phyloP scores from a whole-genome alignment of 2,888 invertebrate species.

The Sialis fuliginosa region DNA sequence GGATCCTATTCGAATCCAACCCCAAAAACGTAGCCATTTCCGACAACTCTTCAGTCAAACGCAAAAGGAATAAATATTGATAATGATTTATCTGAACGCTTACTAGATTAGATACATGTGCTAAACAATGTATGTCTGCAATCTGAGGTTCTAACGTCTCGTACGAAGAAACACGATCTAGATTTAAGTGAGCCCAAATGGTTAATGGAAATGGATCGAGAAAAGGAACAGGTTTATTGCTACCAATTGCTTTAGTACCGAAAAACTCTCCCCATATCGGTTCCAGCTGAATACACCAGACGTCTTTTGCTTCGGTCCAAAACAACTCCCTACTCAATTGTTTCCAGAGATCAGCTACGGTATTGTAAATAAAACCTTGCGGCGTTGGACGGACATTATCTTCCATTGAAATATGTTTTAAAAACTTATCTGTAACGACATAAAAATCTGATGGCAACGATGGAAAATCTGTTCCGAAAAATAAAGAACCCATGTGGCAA shows the following conservation, averaged over 20 bases:
- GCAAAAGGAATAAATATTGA: slow-evolving; percentile 75
- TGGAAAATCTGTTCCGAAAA: slow-evolving; percentile 64
- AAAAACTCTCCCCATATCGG: slow-evolving; percentile 89
- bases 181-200: slow-evolving; percentile 51
- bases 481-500: slow-evolving; percentile 55
- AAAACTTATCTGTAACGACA: slow-evolving; percentile 66
- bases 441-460: slow-evolving; percentile 48
- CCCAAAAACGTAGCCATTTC: slow-evolving; percentile 66
- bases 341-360: slow-evolving; percentile 5
- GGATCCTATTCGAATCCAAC: slow-evolving; percentile 56
- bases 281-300: slow-evolving; percentile 78
- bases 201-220: slow-evolving; percentile 76
- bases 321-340: slow-evolving; percentile 26
- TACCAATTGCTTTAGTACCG: slow-evolving; percentile 60
- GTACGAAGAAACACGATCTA: not conserved
- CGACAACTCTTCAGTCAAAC: slow-evolving; percentile 63
- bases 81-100: slow-evolving; percentile 87
- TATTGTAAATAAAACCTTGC: slow-evolving; percentile 7
- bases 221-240: slow-evolving; percentile 58
- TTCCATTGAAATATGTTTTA: slow-evolving; percentile 40
- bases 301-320: slow-evolving; percentile 72
- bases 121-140: slow-evolving; percentile 62
- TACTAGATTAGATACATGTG: slow-evolving; percentile 66
- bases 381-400: slow-evolving; percentile 28
- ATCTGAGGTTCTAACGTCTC: slow-evolving; percentile 17